A percentile compares a stretch with the other conserved stretches of the same genome.
Conservation (phyloP, 1,140 invertebrate genomes). For the Drosophila seguyi region DNA sequence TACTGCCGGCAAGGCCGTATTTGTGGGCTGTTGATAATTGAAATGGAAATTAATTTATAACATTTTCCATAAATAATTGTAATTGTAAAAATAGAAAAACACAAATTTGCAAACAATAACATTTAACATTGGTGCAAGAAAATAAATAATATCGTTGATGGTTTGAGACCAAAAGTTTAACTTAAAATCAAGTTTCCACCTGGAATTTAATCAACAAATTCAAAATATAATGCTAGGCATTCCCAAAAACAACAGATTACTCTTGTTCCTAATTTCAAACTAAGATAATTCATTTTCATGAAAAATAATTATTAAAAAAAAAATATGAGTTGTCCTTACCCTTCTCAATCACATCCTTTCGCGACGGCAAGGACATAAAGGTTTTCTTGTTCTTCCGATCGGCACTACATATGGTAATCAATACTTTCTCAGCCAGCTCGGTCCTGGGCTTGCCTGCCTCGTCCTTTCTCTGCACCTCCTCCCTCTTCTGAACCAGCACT, state of each 20-base stretch:
- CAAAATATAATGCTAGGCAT: background rate
- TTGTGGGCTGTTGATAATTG: slow-evolving; percentile 53
- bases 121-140: no score
- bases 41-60: background rate
- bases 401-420: slow-evolving; percentile 76
- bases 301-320: background rate
- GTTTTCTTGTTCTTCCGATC: slow-evolving; percentile 75
- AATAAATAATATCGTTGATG: no score
- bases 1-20: slow-evolving; percentile 63
- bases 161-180: no score
- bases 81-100: no score
- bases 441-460: slow-evolving; percentile 50
- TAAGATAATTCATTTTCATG: background rate
- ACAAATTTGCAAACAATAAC: no score
- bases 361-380: slow-evolving; percentile 70
- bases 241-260: background rate
- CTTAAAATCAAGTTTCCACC: background rate
- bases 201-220: background rate
- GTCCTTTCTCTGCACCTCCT: slow-evolving; percentile 24
- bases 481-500: slow-evolving; percentile 10
- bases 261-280: background rate
- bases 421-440: slow-evolving; percentile 66
- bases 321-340: slow-evolving; percentile 26
- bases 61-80: no score
- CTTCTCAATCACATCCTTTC: slow-evolving; percentile 77